Evolutionary conservation across 2,797 vertebrate genomes (phyloP).

Genomic region (Yasuhikotakia modesta): DNA sequence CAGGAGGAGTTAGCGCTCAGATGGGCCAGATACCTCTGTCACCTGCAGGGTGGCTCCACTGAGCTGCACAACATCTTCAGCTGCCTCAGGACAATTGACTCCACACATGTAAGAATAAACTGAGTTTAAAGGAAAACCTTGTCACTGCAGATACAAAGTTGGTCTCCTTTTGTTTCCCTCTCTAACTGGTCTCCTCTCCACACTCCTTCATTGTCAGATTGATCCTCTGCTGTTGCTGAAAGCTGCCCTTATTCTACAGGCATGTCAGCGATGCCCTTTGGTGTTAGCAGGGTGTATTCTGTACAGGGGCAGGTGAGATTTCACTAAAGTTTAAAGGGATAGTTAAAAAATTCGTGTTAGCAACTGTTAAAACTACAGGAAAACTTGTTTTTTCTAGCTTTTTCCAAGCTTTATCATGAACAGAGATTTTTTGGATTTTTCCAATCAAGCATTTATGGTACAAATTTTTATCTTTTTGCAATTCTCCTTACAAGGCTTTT

Average conservation of each 20-base stretch:
- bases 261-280: constrained; percentile 86
- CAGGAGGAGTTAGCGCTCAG: constrained; percentile 70
- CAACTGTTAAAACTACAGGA: no score
- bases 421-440: no score
- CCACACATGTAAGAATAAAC: constrained; percentile 78
- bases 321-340: no score
- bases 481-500: no score
- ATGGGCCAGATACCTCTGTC: constrained; percentile 83
- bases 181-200: neutral
- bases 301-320: constrained; percentile 84
- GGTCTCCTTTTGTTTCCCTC: neutral
- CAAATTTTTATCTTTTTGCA: no score
- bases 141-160: no score
- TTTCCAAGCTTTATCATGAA: no score
- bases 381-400: no score
- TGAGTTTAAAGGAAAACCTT: no score
- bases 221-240: constrained; percentile 93
- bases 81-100: constrained; percentile 87
- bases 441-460: no score
- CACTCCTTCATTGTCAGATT: constrained; percentile 76
- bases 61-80: constrained; percentile 87
- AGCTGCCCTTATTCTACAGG: constrained; percentile 92
- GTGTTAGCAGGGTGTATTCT: constrained; percentile 89
- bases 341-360: no score
- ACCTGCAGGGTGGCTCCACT: constrained; percentile 79